Evolutionary conservation across 2,797 vertebrate species (phyloP).

Genomic region (Otolemur crassicaudatus): DNA sequence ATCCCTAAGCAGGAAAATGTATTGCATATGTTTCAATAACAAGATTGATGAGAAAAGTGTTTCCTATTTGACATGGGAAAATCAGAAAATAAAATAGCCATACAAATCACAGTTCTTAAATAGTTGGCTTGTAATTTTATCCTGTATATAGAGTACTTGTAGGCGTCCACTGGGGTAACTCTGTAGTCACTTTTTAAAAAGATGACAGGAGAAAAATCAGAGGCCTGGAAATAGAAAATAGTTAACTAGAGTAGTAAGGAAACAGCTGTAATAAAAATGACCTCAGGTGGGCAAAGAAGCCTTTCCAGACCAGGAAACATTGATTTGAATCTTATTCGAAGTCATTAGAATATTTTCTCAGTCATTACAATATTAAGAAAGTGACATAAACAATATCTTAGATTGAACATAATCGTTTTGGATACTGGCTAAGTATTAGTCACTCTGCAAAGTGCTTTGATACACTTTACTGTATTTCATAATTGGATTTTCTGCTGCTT

Average conservation of each 20-base stretch:
- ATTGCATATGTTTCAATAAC: not conserved
- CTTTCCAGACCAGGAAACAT: not conserved
- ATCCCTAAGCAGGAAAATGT: not conserved
- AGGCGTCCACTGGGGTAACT: accelerated
- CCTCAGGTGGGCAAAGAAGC: not conserved
- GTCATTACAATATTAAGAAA: not conserved
- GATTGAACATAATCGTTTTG: not conserved
- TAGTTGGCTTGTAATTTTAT: not conserved
- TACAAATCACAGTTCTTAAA: conserved; percentile 22
- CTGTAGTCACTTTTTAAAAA: not conserved
- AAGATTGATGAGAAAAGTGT: not conserved
- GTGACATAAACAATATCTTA: not conserved
- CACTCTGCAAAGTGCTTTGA: not conserved
- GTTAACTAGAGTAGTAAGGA: not conserved
- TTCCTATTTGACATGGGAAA: not conserved
- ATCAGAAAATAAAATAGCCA: conserved; percentile 44
- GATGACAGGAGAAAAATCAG: not conserved
- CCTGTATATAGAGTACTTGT: no score
- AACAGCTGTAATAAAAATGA: not conserved
- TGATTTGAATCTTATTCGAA: not conserved
- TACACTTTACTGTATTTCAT: not conserved
- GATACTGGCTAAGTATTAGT: not conserved
- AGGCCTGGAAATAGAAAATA: not conserved
- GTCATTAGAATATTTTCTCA: not conserved
- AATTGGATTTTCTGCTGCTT: not conserved